Conservation (phyloP, 2,888 invertebrate species). For the Rotaria socialis region DNA sequence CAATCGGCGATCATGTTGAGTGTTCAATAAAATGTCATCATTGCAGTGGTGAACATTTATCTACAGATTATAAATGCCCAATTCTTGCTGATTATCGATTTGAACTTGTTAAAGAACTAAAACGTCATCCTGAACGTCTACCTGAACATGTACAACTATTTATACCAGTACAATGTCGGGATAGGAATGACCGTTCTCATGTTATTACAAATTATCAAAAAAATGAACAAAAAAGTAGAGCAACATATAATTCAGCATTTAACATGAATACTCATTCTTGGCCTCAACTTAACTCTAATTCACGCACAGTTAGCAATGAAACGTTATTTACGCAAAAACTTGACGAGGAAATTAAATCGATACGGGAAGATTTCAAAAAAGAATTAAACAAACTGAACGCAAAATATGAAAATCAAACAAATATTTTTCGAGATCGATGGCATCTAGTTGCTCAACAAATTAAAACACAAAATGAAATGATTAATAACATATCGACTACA, state of each 20-base stretch:
- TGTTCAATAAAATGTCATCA: neutral
- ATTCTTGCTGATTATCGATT: neutral
- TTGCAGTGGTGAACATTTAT: neutral
- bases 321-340: neutral
- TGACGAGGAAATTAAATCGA: neutral
- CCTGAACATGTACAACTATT: neutral
- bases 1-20: neutral
- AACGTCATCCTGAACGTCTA: neutral
- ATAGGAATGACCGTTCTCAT: neutral
- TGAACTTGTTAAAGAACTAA: neutral
- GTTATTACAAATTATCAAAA: neutral
- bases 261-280: neutral
- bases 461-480: neutral
- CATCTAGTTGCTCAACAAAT: neutral
- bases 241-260: neutral
- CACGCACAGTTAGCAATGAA: neutral
- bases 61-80: neutral
- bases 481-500: neutral
- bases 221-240: neutral
- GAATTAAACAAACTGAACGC: neutral
- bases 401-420: neutral
- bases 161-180: neutral
- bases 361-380: neutral
- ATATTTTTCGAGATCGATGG: neutral
- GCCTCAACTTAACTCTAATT: neutral